Conservation (phyloP, 1,140 invertebrate species). For the Maconellicoccus hirsutus region DNA sequence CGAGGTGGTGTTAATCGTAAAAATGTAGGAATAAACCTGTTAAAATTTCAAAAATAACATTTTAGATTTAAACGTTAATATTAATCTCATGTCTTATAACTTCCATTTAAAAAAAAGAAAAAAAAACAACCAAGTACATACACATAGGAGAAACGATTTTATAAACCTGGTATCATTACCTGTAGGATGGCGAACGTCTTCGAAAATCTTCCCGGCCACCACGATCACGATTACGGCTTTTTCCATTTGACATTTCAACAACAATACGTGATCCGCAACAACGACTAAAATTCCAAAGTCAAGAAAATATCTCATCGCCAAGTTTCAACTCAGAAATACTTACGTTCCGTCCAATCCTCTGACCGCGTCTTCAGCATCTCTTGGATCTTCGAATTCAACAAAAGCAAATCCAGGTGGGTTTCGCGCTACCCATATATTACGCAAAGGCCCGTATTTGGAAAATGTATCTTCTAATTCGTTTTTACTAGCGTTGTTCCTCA, state of each 20-base stretch:
- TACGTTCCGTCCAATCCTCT: conserved; percentile 87
- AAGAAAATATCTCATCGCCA: neutral
- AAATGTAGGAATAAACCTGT: conserved; percentile 9
- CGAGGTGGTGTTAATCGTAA: conserved; percentile 7
- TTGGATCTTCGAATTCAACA: conserved; percentile 93
- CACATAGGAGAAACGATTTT: too few species aligned
- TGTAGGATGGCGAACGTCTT: neutral
- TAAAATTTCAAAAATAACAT: conserved; percentile 9
- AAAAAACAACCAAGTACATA: neutral
- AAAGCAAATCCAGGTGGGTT: conserved; percentile 94
- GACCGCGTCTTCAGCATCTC: conserved; percentile 95
- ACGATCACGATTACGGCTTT: conserved; percentile 22
- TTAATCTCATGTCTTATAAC: neutral
- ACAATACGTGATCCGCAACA: conserved; percentile 71
- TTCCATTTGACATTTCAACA: conserved; percentile 62
- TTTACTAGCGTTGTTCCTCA: conserved; percentile 81
- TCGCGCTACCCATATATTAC: conserved; percentile 94
- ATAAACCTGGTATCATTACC: neutral
- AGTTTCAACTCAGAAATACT: conserved; percentile 34
- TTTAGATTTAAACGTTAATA: neutral
- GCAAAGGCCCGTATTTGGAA: conserved; percentile 83
- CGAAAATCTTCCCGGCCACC: conserved; percentile 17
- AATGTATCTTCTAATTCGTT: conserved; percentile 86
- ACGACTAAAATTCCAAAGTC: conserved; percentile 39
- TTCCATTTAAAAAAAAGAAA: conserved; percentile 6